Evolutionary conservation across 2,888 invertebrate species (phyloP), one percentile per base, ranked within the genome.

Genomic region (Plutella xylostella): DNA sequence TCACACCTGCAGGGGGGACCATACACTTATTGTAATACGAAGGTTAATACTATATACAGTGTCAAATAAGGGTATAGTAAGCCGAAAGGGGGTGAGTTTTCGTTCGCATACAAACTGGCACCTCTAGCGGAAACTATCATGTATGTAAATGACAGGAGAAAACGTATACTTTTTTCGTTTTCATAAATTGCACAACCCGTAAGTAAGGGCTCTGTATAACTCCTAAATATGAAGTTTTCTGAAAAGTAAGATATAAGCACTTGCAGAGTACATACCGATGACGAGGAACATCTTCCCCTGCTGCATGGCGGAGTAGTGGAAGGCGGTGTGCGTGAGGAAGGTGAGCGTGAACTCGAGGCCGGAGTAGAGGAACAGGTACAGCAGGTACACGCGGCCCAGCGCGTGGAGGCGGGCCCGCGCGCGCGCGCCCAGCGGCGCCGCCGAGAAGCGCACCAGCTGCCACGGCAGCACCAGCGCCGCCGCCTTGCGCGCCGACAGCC

Each of bases 251-350:
- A n/a, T n/a, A n/a, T n/a, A n/a, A n/a, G n/a, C n/a, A n/a, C n/a
- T n/a, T n/a, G n/a, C n/a, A n/a, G n/a, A n/a, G n/a, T 42, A 67
- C 68, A 75, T 68, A 75, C 98, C 98, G 61, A 97, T 94, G 45
- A 92, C 92, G 58, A 97, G 88, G 72, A 98, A 99, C 95, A 99
- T 97, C 87, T 93, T 94, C 5, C 98, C 98, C 78, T 99, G 98
- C 72, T 97, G 93, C 92, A 97, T 94, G 38, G 97, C 94, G 45
- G 90, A 91, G 69, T 94, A 98, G 43, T 90, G 87, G 70, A 98
- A 97, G 31, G 92, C 88, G 60, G 95, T 91, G 80, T 97, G 97
- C 45, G 97, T 97, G 40, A 98, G 86, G 83, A 99, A 99, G 44
- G 98, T 97, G 28, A 99, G 85, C 0, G 98, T 98, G 68, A 98